Evolutionary conservation across 2,113 vertebrate genomes (phyloP), one percentile per base, ranked within the genome.

Genomic region (Brachyistius frenatus): DNA sequence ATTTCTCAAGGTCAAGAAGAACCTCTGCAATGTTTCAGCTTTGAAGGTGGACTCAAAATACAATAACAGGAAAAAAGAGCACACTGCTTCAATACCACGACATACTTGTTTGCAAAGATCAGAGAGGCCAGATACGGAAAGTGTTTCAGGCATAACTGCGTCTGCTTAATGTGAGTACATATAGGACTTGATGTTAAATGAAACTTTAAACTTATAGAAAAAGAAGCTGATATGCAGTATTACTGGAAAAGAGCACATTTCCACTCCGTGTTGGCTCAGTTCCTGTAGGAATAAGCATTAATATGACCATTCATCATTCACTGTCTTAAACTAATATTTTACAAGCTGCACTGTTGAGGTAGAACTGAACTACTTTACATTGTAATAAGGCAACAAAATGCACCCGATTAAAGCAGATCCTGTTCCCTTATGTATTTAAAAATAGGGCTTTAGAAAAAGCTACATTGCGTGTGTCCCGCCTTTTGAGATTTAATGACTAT

Each of bases 401-500:
- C 95, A 95, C 84, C 90, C 92, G 93, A 96, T 96, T 95, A 93
- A 96, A 96, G 95, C 93, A 89, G 73, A 90, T 94, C 94, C 92
- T 93, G 93, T 93, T 96, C 96, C 95, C 95, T 96, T 94, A 96
- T 96, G 95, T 95, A 96, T 96, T 97, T 96, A 95, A 97, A 97
- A 98, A 97, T 96, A 97, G 94, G 95, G 95, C 95, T 95, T 95
- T 95, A 94, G 91, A 95, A 95, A 94, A 94, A 95, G 93, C 94
- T 94, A 93, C 94, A 95, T 94, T 93, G 93, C 91, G 91, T 93
- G 91, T 94, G 94, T 94, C 95, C 95, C 93, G 95, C 96, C 97
- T 97, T 97, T 96, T 96, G 96, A 97, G 96, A 98, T 96, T 97
- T 97, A 97, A 97, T 96, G 96, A 95, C 96, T 97, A 96, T 96